Conservation (phyloP, 1,140 invertebrate species). For the Ctenoplectra terminalis region DNA sequence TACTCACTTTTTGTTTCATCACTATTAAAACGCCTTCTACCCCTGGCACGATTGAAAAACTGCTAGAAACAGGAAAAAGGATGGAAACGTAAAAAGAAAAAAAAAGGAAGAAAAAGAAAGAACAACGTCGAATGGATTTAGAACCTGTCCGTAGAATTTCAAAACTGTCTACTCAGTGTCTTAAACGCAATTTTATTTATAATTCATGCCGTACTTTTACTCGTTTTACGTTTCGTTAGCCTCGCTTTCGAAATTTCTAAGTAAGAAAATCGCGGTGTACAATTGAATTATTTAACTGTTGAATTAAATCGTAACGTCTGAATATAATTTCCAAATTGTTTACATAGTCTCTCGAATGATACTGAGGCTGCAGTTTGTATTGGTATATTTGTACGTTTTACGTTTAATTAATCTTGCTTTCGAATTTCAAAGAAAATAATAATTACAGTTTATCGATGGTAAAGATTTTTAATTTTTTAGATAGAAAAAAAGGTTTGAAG, state of each 20-base stretch:
- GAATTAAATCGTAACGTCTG: not conserved
- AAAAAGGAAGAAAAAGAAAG: not conserved
- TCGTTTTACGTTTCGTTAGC: constrained; percentile 34
- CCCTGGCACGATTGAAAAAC: not conserved
- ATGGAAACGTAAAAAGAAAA: not conserved
- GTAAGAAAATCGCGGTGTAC: not conserved
- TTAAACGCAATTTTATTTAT: not conserved
- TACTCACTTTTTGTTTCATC: not conserved
- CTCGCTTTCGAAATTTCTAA: constrained; percentile 19
- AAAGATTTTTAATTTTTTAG: too few relatives aligned
- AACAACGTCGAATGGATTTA: not conserved
- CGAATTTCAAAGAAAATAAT: too few relatives aligned
- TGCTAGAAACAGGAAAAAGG: not conserved
- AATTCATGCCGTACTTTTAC: constrained; percentile 15
- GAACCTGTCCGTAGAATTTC: not conserved
- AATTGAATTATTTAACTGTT: constrained; percentile 11
- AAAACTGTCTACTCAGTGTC: not conserved
- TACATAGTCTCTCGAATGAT: not conserved
- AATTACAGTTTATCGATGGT: too few relatives aligned
- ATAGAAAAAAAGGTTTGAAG: too few relatives aligned
- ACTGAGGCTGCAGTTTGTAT: not conserved
- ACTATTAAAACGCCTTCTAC: not conserved
- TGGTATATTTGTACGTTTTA: too few relatives aligned
- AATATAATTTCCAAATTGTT: not conserved
- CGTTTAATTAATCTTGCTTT: too few relatives aligned